phyloP scores from a whole-genome alignment of 2,113 vertebrate species.

The Oryzias javanicus region DNA sequence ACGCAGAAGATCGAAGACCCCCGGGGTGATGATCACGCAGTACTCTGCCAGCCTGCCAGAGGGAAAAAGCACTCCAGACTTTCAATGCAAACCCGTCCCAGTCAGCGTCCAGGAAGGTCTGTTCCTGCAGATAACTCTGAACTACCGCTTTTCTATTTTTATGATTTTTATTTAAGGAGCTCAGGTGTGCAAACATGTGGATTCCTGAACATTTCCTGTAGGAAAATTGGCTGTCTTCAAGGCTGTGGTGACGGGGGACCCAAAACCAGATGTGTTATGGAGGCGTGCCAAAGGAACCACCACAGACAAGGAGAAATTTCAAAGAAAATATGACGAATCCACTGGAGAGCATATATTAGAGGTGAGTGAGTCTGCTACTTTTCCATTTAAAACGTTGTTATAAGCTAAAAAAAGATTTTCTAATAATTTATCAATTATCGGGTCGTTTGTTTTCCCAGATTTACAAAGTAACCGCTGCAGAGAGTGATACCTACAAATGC shows the following conservation, averaged over 20 bases:
- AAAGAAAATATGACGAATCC: conserved; percentile 59
- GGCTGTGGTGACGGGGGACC: conserved; percentile 80
- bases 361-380: conserved; percentile 62
- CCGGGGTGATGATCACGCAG: conserved; percentile 81
- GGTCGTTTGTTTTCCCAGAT: conserved; percentile 70
- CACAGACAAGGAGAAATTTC: conserved; percentile 75
- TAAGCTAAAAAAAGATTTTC: background rate
- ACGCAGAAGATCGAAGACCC: conserved; percentile 75
- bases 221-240: conserved; percentile 83
- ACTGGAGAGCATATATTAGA: conserved; percentile 79
- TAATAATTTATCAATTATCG: background rate
- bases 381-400: background rate
- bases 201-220: conserved; percentile 37
- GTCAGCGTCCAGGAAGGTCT: conserved; percentile 81
- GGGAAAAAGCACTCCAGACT: conserved; percentile 82
- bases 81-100: conserved; percentile 76
- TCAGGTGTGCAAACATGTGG: background rate
- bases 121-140: conserved; percentile 6
- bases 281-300: conserved; percentile 63
- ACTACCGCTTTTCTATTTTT: background rate
- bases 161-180: background rate
- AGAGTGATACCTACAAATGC: conserved; percentile 83
- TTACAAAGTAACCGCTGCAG: conserved; percentile 65
- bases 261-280: conserved; percentile 82
- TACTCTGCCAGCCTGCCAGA: conserved; percentile 75